Base-by-base conservation (phyloP, 2,113 vertebrate species). In the Poeciliopsis prolifica region DNA sequence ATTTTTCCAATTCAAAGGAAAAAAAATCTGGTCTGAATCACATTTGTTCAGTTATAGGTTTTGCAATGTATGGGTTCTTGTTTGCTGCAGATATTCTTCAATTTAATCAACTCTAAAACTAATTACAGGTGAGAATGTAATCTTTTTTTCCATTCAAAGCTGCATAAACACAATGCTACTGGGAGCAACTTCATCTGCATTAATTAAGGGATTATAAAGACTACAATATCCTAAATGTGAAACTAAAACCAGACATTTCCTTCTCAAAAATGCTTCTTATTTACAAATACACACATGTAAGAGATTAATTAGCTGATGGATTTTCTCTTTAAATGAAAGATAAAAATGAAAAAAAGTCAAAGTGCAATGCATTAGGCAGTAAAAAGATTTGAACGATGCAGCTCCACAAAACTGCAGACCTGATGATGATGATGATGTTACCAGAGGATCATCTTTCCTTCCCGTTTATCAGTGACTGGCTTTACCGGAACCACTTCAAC, bases 361-460 rank as follows among this genome's bases (percentile, higher is more conserved):
- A 80, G 86, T 61, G 80, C 80, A 87, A 84, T 22, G 83, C 89
- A 89, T 83, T 15, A 44, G 4, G 64, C 82, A 74, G 84, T 68
- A 73, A 54, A 65, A 72, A 60, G 44, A 58, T 58, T n/a, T 79
- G 83, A 82, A 72, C 75, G 86, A 87, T 86, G 86, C 31, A 70
- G 54, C 26, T 62, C 74, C 74, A 72, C 65, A 72, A 74, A 70
- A 70, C 80, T 85, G 77, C 78, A 82, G 83, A 86, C 76, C 77
- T 82, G 86, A 88, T 89, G 79, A 86, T 89, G 79, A 86, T 89
- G 87, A 91, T 86, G 90, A 87, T 87, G 85, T 86, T 90, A 88
- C 88, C 72, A 88, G 68, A 64, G 77, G 90, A 91, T 92, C 89
- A 89, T 88, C 84, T 93, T 93, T 78, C 90, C 78, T 92, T 93